phyloP scores from a whole-genome alignment of 1,140 invertebrate species.

The Drosophila sproati region DNA sequence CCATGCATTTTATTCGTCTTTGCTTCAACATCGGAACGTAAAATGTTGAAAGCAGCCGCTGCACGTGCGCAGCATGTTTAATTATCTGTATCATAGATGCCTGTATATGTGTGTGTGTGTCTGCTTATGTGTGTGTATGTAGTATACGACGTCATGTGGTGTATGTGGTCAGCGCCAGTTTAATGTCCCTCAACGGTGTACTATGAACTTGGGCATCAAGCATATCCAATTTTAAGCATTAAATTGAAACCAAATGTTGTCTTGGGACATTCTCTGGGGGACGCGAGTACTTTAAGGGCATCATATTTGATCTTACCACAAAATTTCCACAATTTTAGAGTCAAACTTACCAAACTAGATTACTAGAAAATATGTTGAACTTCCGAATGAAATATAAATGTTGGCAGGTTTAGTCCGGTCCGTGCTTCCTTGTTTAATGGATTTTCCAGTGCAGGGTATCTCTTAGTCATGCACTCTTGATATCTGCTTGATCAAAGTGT shows the following conservation, averaged over 20 bases:
- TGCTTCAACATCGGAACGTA: conserved; percentile 62
- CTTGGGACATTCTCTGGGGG: background rate
- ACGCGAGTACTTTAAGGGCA: too few relatives aligned
- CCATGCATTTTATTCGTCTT: conserved; percentile 72
- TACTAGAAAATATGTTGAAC: too few relatives aligned
- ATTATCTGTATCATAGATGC: conserved; percentile 59
- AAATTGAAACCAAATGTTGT: conserved; percentile 21
- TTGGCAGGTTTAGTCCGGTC: too few relatives aligned
- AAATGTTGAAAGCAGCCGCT: conserved; percentile 80
- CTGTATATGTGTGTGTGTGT: conserved; percentile 1
- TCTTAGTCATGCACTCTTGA: too few relatives aligned
- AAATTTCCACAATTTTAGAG: background rate
- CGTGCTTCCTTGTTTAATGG: too few relatives aligned
- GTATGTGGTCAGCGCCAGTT: conserved; percentile 58
- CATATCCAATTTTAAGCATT: conserved; percentile 5
- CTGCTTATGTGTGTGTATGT: conserved; percentile 5
- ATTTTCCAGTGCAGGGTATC: too few relatives aligned
- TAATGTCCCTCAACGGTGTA: conserved; percentile 43
- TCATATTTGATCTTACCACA: too few relatives aligned
- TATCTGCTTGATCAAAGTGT: too few relatives aligned
- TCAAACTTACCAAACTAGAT: too few relatives aligned
- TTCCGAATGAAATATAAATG: too few relatives aligned
- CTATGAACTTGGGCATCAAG: conserved; percentile 24
- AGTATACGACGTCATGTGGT: conserved; percentile 53
- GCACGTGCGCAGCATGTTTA: conserved; percentile 81